phyloP scores from a whole-genome alignment of 1,140 invertebrate species.

The Latrodectus geometricus region DNA sequence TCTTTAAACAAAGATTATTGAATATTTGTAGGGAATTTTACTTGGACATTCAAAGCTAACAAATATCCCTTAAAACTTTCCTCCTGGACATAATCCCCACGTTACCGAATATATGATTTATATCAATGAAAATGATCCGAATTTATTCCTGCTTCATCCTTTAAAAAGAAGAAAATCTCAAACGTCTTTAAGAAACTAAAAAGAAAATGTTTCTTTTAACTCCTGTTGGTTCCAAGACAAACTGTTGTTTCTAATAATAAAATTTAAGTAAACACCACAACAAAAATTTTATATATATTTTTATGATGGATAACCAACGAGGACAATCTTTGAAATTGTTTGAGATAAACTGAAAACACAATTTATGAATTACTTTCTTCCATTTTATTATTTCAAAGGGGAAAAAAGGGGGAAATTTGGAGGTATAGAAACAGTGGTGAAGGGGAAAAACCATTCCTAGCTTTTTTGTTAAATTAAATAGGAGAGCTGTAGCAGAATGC shows the following conservation, averaged over 20 bases:
- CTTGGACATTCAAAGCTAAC: too few relatives aligned
- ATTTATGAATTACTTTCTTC: conserved; percentile 53
- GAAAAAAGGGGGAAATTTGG: not conserved
- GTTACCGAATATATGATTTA: too few relatives aligned
- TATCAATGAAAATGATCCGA: too few relatives aligned
- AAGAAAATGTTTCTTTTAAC: conserved; percentile 9
- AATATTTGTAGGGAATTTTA: too few relatives aligned
- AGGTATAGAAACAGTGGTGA: too few relatives aligned
- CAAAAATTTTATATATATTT: conserved; percentile 31
- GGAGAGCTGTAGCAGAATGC: conserved; percentile 34
- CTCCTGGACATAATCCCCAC: too few relatives aligned
- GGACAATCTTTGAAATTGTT: conserved; percentile 60
- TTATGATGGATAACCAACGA: conserved; percentile 52
- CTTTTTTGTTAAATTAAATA: conserved; percentile 53
- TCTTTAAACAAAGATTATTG: too few relatives aligned
- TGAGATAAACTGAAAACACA: conserved; percentile 58
- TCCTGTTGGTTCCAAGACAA: conserved; percentile 42
- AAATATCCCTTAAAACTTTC: too few relatives aligned
- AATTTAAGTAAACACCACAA: conserved; percentile 40
- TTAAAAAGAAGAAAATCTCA: too few relatives aligned
- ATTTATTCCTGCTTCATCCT: too few relatives aligned
- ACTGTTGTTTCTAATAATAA: conserved; percentile 60
- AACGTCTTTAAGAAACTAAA: too few relatives aligned
- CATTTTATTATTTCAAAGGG: conserved; percentile 26
- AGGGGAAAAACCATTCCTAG: not conserved